Conservation (phyloP, 2,113 vertebrate genomes). For the Tricholaema leucomelas region DNA sequence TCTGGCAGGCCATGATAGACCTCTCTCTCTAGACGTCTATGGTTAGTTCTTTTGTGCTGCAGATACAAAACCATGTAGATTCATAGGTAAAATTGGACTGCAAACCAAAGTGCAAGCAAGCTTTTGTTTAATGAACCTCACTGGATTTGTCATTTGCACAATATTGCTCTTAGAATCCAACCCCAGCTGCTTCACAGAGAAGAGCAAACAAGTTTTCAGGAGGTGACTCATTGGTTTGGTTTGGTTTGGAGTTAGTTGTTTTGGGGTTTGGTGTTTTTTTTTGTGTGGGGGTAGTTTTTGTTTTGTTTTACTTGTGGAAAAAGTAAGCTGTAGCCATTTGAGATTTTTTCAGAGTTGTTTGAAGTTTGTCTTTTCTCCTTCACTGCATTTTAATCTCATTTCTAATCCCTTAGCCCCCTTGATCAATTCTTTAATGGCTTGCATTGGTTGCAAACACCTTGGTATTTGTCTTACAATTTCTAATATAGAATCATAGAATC, state of each 20-base stretch:
- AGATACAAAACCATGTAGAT: neutral
- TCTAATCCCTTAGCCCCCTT: neutral
- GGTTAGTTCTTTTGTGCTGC: neutral
- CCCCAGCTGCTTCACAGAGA: neutral
- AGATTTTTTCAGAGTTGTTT: neutral
- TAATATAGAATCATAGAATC: too few relatives aligned
- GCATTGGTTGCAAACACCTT: neutral
- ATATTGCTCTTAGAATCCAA: neutral
- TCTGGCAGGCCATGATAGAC: neutral
- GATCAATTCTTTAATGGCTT: neutral
- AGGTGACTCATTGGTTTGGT: neutral
- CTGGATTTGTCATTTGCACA: neutral
- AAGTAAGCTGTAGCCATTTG: neutral
- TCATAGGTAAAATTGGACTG: neutral
- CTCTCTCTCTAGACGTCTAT: neutral
- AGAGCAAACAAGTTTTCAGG: neutral
- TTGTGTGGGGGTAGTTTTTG: neutral
- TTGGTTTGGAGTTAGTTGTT: neutral
- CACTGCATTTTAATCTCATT: constrained; percentile 9
- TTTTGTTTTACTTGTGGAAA: neutral
- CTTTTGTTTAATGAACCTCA: neutral
- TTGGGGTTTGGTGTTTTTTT: neutral
- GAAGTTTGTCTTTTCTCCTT: constrained; percentile 8
- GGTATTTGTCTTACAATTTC: neutral
- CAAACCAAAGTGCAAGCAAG: neutral